Evolutionary conservation across 53 echinoderm and acorn worm genomes (phyloP).

Genomic region (Temnopleurus reevesii): DNA sequence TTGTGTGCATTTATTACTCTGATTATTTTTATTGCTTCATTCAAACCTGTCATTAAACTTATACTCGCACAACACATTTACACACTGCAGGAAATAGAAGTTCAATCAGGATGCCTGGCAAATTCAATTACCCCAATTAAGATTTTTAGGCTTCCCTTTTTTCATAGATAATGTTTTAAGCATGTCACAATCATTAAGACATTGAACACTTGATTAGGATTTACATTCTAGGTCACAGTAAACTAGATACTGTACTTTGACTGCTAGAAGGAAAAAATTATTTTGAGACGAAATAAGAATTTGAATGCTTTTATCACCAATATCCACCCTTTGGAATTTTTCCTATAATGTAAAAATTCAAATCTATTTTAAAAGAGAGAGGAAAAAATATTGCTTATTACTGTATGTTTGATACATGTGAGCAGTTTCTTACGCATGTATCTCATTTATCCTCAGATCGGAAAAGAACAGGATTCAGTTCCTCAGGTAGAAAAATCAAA

Average conservation of each 20-base stretch:
- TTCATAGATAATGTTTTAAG: too few relatives aligned
- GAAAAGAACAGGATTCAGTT: constrained; percentile 32
- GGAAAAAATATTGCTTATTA: too few relatives aligned
- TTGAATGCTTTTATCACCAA: too few relatives aligned
- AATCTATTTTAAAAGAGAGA: too few relatives aligned
- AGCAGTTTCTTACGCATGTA: constrained; percentile 32
- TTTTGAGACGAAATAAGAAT: too few relatives aligned
- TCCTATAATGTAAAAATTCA: too few relatives aligned
- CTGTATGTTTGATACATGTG: not conserved
- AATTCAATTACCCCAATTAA: not conserved
- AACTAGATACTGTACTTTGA: too few relatives aligned
- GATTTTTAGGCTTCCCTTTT: not conserved
- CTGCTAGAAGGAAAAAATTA: too few relatives aligned
- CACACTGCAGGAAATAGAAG: not conserved
- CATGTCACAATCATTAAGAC: too few relatives aligned
- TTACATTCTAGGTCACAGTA: too few relatives aligned
- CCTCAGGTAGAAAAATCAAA: constrained; percentile 24
- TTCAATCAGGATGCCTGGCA: not conserved
- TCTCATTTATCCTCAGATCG: constrained; percentile 46
- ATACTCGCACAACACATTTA: not conserved
- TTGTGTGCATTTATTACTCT: not conserved
- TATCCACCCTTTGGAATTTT: too few relatives aligned
- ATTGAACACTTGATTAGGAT: too few relatives aligned
- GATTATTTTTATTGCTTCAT: constrained; percentile 22
- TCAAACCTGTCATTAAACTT: not conserved